Conservation (phyloP, 2,797 vertebrate genomes). For the Orestias chungarensis region DNA sequence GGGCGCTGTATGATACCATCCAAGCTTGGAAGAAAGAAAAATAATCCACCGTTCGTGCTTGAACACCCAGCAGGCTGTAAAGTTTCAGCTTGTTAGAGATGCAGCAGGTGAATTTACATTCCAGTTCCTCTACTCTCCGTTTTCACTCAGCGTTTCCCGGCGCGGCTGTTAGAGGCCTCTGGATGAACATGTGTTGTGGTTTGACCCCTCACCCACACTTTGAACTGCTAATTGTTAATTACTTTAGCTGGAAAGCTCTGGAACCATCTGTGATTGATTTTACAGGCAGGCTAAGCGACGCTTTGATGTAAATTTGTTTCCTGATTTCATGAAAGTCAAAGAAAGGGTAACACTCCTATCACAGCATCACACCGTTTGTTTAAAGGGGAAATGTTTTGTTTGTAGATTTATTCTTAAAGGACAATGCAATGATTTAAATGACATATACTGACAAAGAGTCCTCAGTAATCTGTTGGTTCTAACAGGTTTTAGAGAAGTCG, state of each 20-base stretch:
- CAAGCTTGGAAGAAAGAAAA: not conserved
- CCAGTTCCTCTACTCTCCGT: not conserved
- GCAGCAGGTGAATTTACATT: not conserved
- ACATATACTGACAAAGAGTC: not conserved
- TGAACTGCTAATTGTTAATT: constrained; percentile 66
- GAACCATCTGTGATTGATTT: constrained; percentile 61
- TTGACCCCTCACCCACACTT: constrained; percentile 35
- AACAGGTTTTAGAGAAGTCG: not conserved
- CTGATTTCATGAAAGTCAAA: constrained; percentile 27
- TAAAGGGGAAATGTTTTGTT: not conserved
- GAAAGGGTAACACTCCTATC: constrained; percentile 16
- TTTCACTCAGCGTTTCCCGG: not conserved
- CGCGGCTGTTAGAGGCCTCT: constrained; percentile 50
- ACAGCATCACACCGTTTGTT: constrained; percentile 17
- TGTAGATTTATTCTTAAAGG: not conserved
- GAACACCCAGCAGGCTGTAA: not conserved
- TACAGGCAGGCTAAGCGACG: not conserved
- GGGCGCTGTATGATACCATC: constrained; percentile 2
- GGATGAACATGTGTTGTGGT: constrained; percentile 35
- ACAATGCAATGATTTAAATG: not conserved
- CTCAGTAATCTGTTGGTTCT: not conserved
- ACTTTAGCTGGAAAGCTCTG: constrained; percentile 50
- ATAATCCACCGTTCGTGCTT: too few relatives aligned
- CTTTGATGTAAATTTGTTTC: constrained; percentile 53
- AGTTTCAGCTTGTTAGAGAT: not conserved